Evolutionary conservation across 2,888 invertebrate species (phyloP).

Genomic region (Drosophila affinis): DNA sequence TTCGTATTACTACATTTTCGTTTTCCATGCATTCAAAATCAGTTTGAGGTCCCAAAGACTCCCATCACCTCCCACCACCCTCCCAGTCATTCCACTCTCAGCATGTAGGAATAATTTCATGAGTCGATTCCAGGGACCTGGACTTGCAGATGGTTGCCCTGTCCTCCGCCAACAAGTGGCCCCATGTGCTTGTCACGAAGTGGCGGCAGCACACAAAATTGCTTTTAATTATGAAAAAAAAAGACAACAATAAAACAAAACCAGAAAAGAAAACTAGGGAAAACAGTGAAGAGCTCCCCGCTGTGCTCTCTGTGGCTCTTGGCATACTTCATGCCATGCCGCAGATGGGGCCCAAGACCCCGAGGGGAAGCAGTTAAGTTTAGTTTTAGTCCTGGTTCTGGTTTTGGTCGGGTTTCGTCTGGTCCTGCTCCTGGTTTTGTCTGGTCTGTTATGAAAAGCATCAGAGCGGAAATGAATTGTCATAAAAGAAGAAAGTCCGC

Average conservation of each 20-base stretch:
- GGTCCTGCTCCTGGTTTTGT: no score
- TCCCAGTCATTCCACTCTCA: not conserved
- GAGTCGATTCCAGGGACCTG: conserved; percentile 14
- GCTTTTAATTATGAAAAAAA: conserved; percentile 64
- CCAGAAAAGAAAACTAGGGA: no score
- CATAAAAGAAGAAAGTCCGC: conserved; percentile 16
- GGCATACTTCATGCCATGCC: conserved; percentile 36
- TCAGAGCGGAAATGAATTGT: conserved; percentile 53
- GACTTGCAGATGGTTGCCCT: not conserved
- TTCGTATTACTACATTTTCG: no score
- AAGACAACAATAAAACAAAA: no score
- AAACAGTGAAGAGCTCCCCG: conserved; percentile 23
- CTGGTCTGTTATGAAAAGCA: conserved; percentile 24
- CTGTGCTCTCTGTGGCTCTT: conserved; percentile 34
- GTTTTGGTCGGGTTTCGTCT: not conserved
- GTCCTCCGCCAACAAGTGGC: not conserved
- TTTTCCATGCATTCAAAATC: no score
- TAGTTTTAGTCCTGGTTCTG: not conserved
- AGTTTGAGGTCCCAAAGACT: no score
- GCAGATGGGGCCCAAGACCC: conserved; percentile 22
- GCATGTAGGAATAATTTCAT: conserved; percentile 26
- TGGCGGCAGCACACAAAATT: conserved; percentile 47
- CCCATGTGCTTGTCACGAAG: conserved; percentile 40
- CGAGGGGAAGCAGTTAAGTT: conserved; percentile 31
- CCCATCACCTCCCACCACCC: no score